Percentiles rank a stretch among this genome's conserved stretches.
These are phyloP conservation scores for Chiloscyllium plagiosum DNA, from an alignment of 2,113 vertebrate species.

Conservation along the genomic window DNA sequence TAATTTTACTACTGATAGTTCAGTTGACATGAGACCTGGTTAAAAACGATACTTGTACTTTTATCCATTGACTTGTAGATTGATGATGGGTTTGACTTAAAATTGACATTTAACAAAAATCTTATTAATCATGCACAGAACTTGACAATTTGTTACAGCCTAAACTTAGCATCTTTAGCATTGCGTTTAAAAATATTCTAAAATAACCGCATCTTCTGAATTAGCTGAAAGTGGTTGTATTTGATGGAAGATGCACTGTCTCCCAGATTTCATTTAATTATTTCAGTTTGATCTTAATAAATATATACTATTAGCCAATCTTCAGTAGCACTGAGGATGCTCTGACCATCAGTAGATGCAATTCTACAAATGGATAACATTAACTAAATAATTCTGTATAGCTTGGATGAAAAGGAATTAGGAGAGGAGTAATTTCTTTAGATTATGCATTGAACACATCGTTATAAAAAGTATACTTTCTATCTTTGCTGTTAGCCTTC, in stretches of 20 bases:
- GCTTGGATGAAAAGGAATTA: neutral
- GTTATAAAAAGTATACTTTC: neutral
- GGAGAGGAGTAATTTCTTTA: neutral
- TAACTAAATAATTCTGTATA: too few relatives aligned
- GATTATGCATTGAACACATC: neutral
- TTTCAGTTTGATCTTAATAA: neutral
- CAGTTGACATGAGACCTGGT: neutral
- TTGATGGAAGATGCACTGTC: too few relatives aligned
- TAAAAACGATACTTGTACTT: neutral
- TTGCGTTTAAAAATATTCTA: neutral
- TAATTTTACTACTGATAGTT: neutral
- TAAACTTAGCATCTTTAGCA: neutral
- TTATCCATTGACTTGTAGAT: neutral
- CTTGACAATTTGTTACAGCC: neutral
- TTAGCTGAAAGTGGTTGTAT: neutral
- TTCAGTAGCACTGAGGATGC: too few relatives aligned
- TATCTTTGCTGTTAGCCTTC: neutral
- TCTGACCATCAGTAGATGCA: too few relatives aligned
- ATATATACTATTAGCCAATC: neutral
- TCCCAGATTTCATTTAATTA: too few relatives aligned
- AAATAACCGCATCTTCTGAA: neutral
- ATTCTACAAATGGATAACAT: too few relatives aligned
- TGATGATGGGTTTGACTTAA: neutral
- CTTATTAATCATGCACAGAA: neutral
- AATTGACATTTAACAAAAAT: neutral